A percentile compares a stretch with the other conserved stretches of the same genome.
phyloP scores from a whole-genome alignment of 2,113 vertebrate species.

The Perca fluviatilis region DNA sequence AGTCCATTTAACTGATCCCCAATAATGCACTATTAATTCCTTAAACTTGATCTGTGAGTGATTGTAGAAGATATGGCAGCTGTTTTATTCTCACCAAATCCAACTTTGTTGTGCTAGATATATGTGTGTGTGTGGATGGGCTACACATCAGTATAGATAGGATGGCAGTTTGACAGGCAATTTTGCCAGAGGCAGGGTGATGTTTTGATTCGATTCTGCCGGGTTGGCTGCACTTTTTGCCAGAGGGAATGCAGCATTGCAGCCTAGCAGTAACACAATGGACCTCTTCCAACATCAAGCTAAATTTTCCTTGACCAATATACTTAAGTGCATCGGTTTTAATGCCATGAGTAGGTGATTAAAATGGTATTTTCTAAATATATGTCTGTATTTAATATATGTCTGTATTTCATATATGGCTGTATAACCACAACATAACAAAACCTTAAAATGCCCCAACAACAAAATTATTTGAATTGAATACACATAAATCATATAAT shows the following conservation, averaged over 20 bases:
- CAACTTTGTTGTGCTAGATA: neutral
- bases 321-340: neutral
- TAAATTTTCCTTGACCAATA: neutral
- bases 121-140: neutral
- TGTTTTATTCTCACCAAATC: neutral
- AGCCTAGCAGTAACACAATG: neutral
- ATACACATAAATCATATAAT: neutral
- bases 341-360: neutral
- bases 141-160: neutral
- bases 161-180: neutral
- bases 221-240: conserved; percentile 6
- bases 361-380: no score
- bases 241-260: conserved; percentile 16
- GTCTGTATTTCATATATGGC: no score
- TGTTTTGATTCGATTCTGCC: conserved; percentile 29
- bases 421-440: no score
- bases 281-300: neutral
- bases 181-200: conserved; percentile 28
- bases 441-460: no score
- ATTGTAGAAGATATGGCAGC: conserved; percentile 2
- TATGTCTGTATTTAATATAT: no score
- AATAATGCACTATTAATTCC: conserved; percentile 26
- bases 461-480: no score
- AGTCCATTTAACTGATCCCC: conserved; percentile 27
- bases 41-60: conserved; percentile 29